These are phyloP conservation scores for Panulirus ornatus DNA, from an alignment of 1,140 invertebrate genomes.

Conservation along the genomic window DNA sequence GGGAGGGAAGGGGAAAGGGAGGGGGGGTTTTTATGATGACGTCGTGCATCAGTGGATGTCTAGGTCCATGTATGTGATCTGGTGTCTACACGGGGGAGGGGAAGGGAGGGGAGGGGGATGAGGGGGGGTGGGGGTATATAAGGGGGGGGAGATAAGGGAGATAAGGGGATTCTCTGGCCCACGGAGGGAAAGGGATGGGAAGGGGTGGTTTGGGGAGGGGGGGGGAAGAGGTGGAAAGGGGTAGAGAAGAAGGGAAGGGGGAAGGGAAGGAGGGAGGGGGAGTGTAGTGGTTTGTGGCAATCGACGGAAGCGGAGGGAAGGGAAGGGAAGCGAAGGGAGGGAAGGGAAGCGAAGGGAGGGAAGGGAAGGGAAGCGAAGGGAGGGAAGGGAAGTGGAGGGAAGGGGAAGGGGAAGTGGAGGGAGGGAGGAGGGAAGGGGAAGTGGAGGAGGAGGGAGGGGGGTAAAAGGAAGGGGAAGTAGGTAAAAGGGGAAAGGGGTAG, in stretches of 20 bases:
- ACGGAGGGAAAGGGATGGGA: not conserved
- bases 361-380: not conserved
- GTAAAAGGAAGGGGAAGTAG: not conserved
- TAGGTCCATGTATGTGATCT: not conserved
- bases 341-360: not conserved
- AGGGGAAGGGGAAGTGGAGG: not conserved
- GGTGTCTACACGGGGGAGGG: not conserved
- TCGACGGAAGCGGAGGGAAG: not conserved
- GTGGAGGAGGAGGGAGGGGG: not conserved
- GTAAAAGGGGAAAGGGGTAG: not conserved
- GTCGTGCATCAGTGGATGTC: not conserved
- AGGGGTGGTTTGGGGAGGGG: not conserved
- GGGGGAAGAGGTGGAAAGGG: not conserved
- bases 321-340: not conserved
- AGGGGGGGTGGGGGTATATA: not conserved
- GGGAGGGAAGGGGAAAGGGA: not conserved
- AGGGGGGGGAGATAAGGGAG: not conserved
- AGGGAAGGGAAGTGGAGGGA: not conserved
- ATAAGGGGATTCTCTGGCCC: not conserved
- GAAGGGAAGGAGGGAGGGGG: not conserved
- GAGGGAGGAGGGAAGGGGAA: not conserved
- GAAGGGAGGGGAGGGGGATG: not conserved
- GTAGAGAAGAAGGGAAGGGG: not conserved
- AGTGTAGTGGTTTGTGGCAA: not conserved
- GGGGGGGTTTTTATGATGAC: not conserved